phyloP scores from a whole-genome alignment of 2,113 vertebrate species.

The Jaculus jaculus region DNA sequence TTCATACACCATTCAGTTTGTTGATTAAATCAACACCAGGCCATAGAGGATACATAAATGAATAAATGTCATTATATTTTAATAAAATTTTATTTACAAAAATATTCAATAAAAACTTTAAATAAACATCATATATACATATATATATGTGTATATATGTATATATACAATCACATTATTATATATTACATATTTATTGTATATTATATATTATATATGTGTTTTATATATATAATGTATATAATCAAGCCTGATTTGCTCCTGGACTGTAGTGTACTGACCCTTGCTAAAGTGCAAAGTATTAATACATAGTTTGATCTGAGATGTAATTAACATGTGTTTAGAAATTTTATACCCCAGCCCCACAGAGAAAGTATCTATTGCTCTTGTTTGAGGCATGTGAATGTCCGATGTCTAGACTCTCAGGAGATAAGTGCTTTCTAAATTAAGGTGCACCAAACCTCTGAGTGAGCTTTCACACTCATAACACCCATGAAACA shows the following conservation, averaged over 20 bases:
- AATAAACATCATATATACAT: no score
- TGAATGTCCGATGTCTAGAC: neutral
- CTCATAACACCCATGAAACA: neutral
- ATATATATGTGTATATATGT: no score
- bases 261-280: neutral
- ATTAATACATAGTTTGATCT: neutral
- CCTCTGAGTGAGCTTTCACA: neutral
- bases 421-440: neutral
- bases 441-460: neutral
- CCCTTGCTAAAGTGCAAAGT: neutral
- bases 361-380: neutral
- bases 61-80: neutral
- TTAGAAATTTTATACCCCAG: neutral
- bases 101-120: neutral
- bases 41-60: neutral
- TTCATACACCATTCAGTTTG: neutral
- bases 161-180: no score
- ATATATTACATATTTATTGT: no score
- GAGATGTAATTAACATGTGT: neutral
- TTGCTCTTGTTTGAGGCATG: neutral
- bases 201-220: no score
- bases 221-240: no score
- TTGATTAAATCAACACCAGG: neutral
- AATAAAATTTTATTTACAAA: slow-evolving; percentile 32
- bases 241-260: neutral